phyloP scores from a whole-genome alignment of 2,888 invertebrate genomes.

The Ophonus ardosiacus region DNA sequence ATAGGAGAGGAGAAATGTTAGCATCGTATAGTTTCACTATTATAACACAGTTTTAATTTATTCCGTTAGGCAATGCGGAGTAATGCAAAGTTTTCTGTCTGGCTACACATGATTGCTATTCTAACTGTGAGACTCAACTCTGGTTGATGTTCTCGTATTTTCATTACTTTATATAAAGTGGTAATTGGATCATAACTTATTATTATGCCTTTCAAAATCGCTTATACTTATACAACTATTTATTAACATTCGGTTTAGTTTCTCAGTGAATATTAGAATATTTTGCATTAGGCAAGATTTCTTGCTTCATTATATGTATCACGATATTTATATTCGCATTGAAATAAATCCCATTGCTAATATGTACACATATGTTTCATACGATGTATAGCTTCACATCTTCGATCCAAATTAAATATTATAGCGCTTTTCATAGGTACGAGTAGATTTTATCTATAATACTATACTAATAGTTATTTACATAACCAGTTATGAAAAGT shows the following conservation, averaged over 20 bases:
- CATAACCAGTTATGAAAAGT: too few relatives aligned
- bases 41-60: constrained; percentile 42
- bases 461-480: too few relatives aligned
- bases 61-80: constrained; percentile 30
- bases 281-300: not conserved
- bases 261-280: not conserved
- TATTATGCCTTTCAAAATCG: constrained; percentile 32
- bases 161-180: constrained; percentile 35
- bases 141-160: constrained; percentile 21
- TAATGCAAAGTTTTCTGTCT: constrained; percentile 11
- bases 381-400: too few relatives aligned
- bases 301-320: constrained; percentile 2
- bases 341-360: not conserved
- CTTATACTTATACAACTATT: not conserved
- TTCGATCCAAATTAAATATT: too few relatives aligned
- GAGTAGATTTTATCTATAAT: too few relatives aligned
- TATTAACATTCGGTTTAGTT: constrained; percentile 10
- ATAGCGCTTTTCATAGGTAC: too few relatives aligned
- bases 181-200: constrained; percentile 41
- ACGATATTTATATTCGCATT: not conserved
- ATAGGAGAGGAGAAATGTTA: too few relatives aligned
- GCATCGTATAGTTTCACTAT: constrained; percentile 26
- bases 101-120: constrained; percentile 20
- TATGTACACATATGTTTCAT: not conserved
- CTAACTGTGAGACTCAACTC: not conserved